Percentiles rank a stretch among this genome's conserved stretches.
These are phyloP conservation scores for Lydus trimaculatus DNA, from an alignment of 2,888 invertebrate genomes.

Conservation along the genomic window DNA sequence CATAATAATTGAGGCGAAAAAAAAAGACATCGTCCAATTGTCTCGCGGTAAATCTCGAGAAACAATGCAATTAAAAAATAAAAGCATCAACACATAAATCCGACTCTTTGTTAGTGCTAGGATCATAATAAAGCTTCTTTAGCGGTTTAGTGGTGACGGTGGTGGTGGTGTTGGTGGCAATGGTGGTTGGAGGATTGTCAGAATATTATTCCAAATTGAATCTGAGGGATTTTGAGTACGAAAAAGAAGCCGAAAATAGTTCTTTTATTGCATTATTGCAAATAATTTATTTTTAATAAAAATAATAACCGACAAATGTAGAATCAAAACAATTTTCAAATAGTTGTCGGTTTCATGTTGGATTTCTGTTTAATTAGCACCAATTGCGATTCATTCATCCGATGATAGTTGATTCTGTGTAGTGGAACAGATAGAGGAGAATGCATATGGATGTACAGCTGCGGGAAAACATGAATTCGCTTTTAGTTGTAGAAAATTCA, in stretches of 20 bases:
- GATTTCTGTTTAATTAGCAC: not conserved
- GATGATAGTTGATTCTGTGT: not conserved
- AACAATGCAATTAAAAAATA: slow-evolving; percentile 1
- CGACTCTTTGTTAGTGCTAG: not conserved
- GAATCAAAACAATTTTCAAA: too few relatives aligned
- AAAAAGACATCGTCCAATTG: not conserved
- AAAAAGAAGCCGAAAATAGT: not conserved
- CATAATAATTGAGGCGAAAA: not conserved
- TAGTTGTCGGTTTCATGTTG: not conserved
- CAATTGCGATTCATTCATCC: not conserved
- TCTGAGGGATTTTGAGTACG: not conserved
- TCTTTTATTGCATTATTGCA: not conserved
- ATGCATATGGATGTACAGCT: not conserved
- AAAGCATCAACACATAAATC: slow-evolving; percentile 1
- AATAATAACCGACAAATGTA: too few relatives aligned
- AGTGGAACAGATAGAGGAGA: not conserved
- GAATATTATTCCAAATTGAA: not conserved
- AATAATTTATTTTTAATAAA: too few relatives aligned
- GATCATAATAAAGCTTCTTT: slow-evolving; percentile 3
- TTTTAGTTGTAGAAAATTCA: too few relatives aligned
- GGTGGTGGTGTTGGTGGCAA: not conserved
- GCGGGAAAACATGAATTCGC: too few relatives aligned
- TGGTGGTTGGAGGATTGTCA: too few relatives aligned
- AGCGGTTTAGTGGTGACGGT: not conserved
- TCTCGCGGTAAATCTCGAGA: not conserved